Evolutionary conservation across 2,113 vertebrate genomes (phyloP).

Genomic region (Furnarius figulus): DNA sequence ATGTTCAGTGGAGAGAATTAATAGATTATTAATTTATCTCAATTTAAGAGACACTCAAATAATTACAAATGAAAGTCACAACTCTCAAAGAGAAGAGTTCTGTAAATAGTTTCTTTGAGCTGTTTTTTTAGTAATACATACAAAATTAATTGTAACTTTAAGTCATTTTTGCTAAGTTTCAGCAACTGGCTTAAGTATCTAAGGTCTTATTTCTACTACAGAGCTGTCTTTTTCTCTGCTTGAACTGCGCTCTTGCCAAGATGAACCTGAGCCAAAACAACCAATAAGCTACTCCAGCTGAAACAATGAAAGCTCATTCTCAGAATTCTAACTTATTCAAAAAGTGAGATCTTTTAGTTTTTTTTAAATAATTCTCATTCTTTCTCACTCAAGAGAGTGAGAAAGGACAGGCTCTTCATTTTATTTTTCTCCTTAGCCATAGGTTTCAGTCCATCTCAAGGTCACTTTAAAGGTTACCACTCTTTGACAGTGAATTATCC

Average conservation of each 20-base stretch:
- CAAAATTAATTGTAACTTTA: background rate
- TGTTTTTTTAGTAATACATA: background rate
- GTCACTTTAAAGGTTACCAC: background rate
- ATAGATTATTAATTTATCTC: background rate
- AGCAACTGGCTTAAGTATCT: background rate
- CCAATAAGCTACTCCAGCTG: background rate
- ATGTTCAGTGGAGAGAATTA: background rate
- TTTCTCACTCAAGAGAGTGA: background rate
- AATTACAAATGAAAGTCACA: background rate
- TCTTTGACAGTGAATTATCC: slow-evolving; percentile 4
- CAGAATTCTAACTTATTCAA: background rate
- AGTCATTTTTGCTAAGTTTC: background rate
- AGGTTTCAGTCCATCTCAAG: background rate
- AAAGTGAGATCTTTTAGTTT: background rate
- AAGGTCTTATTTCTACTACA: background rate
- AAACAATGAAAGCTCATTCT: background rate
- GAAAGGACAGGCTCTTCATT: background rate
- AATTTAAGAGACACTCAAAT: background rate
- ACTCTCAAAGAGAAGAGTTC: background rate
- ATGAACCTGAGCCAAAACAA: background rate
- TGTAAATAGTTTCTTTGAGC: background rate
- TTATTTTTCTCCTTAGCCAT: background rate
- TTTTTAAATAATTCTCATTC: background rate
- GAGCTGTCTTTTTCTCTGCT: background rate
- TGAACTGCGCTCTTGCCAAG: background rate